Percentiles rank a stretch among this genome's conserved stretches.
Conservation (phyloP, 2,797 vertebrate species). For the Tapirus indicus region DNA sequence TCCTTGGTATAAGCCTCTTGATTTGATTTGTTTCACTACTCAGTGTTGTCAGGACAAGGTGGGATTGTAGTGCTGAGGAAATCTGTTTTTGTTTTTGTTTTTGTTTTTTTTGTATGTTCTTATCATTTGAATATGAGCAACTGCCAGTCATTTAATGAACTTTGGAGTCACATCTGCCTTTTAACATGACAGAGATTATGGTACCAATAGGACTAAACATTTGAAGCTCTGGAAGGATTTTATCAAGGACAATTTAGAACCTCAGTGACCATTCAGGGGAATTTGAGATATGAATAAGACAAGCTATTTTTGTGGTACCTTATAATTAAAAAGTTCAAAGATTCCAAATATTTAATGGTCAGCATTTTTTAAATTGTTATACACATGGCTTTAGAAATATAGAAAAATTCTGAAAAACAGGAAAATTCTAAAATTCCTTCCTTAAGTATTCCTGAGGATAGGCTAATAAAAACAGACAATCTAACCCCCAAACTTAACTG, state of each 20-base stretch:
- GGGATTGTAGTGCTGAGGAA: neutral
- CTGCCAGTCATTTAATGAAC: neutral
- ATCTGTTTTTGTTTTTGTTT: neutral
- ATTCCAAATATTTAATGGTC: neutral
- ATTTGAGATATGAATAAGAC: neutral
- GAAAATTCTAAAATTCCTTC: neutral
- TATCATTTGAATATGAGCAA: neutral
- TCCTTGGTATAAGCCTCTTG: neutral
- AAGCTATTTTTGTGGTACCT: neutral
- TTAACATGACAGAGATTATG: neutral
- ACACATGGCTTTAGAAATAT: neutral
- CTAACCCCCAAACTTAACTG: neutral
- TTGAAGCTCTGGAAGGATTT: neutral
- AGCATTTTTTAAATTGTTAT: neutral
- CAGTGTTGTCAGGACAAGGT: neutral
- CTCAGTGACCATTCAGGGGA: no score
- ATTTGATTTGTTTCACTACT: neutral
- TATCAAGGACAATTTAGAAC: neutral
- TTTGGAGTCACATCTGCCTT: neutral
- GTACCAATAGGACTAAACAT: neutral
- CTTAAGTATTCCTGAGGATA: neutral
- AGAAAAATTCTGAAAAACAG: neutral
- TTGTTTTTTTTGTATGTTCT: neutral
- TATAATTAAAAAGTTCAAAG: neutral
- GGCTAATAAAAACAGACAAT: neutral